Evolutionary conservation across 2,888 invertebrate species (phyloP), one percentile per base, ranked within the genome.

Genomic region (Amblyjoppa proteus): DNA sequence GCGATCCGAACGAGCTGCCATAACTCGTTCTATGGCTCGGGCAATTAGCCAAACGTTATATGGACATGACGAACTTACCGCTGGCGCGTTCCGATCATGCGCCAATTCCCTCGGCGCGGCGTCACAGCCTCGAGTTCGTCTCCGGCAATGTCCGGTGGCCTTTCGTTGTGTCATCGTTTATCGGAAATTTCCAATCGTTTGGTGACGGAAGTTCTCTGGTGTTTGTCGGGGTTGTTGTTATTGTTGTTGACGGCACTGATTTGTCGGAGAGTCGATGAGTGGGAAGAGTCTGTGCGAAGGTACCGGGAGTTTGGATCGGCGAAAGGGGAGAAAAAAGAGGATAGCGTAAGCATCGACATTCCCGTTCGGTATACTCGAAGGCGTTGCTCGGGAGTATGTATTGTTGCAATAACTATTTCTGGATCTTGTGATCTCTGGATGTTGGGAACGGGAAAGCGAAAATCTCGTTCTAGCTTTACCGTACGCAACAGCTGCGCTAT

Each of bases 321-420:
- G 20, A 34, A 69, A 28, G 28, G 20, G n/a, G 3, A 13, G 25
- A 69, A 68, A 68, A 7, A 49, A 73, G 58, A 53, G 28, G 16
- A 28, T 69, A 74, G 70, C 31, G 64, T 64, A 81, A 84, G 71
- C 71, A 73, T 77, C 61, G 45, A 77, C 56, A 51, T 77, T 84
- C 69, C 51, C 38, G 51, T 76, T 34, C 28, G 49, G 31, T 34
- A 34, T 68, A 70, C 53, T 49, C 49, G 53, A 76, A 82, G 53
- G 76, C 69, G 78, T 41, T 41, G 11, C 61, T 28, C 61, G 64
- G 31, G 81, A 85, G 20, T 66, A 85, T 87, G 91, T 92, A 93
- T 93, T 93, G 92, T 93, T 93, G 91, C 90, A 88, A 88, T 58
- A 90, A 92, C 93, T 93, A 94, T 93, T 94, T 93, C 89, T 88